phyloP scores from a whole-genome alignment of 2,888 invertebrate genomes.

The Mechanitis mazaeus region DNA sequence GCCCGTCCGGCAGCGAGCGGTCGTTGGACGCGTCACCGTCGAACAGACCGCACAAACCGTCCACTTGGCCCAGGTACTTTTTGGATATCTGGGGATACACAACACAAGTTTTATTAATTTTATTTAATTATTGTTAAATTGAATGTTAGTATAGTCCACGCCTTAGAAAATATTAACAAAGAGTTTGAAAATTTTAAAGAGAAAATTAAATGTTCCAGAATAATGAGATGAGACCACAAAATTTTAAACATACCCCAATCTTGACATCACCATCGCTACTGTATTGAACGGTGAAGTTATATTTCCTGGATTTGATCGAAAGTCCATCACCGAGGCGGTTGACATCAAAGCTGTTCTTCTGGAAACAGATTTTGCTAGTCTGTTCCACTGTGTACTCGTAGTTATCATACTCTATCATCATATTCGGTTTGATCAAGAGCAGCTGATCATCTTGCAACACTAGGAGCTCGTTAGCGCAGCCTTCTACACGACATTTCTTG shows the following conservation, averaged over 20 bases:
- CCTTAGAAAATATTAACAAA: too few relatives aligned
- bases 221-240: too few relatives aligned
- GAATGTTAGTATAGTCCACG: too few relatives aligned
- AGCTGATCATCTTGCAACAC: conserved; percentile 78
- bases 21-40: conserved; percentile 82
- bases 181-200: too few relatives aligned
- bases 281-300: conserved; percentile 85
- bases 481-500: conserved; percentile 77
- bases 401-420: conserved; percentile 82
- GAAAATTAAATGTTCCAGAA: too few relatives aligned
- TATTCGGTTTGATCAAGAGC: conserved; percentile 78
- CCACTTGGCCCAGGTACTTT: conserved; percentile 78
- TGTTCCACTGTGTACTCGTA: conserved; percentile 78
- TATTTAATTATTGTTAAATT: too few relatives aligned
- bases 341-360: conserved; percentile 80
- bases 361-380: conserved; percentile 77
- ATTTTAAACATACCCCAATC: conserved; percentile 77
- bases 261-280: conserved; percentile 81
- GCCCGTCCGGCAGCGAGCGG: conserved; percentile 82
- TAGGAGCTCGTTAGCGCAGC: conserved; percentile 80
- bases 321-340: conserved; percentile 82
- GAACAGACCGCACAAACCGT: conserved; percentile 88
- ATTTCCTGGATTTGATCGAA: conserved; percentile 80
- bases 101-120: too few relatives aligned
- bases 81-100: conserved; percentile 64